Conservation (phyloP, 2,113 vertebrate genomes). For the Macroglossus sobrinus region DNA sequence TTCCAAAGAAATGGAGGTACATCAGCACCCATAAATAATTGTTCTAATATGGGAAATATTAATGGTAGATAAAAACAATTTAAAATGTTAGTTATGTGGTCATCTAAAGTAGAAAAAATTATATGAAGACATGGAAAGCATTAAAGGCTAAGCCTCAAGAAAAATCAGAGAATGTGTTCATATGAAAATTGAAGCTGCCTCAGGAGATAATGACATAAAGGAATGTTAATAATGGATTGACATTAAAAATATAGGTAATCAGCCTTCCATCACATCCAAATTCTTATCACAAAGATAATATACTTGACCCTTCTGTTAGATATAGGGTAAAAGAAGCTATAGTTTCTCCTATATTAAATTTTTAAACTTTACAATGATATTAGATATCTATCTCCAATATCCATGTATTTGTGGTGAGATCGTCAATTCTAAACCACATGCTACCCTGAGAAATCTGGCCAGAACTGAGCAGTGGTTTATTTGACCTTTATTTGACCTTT, state of each 20-base stretch:
- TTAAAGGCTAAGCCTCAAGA: constrained; percentile 20
- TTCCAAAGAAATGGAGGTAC: not conserved
- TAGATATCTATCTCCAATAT: constrained; percentile 76
- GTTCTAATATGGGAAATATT: not conserved
- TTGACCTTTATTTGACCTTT: constrained; percentile 14
- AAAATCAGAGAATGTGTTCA: not conserved
- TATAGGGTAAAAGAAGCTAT: not conserved
- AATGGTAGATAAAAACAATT: not conserved
- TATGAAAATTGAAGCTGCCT: not conserved
- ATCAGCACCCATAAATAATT: not conserved
- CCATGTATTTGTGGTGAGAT: constrained; percentile 55
- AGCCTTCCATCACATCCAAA: not conserved
- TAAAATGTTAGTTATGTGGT: not conserved
- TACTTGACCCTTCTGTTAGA: constrained; percentile 1
- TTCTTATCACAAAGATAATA: constrained; percentile 22
- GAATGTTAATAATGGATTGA: constrained; percentile 32
- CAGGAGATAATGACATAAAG: constrained; percentile 32
- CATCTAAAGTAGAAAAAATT: not conserved
- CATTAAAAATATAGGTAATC: constrained; percentile 10
- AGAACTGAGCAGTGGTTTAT: not conserved
- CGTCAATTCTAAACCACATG: not conserved
- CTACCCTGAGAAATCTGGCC: not conserved
- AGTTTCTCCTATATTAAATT: not conserved
- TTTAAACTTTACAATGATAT: constrained; percentile 10
- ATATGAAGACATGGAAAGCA: not conserved